These are phyloP conservation scores for Hanleya hanleyi DNA, from an alignment of 2,888 invertebrate species.

Conservation along the genomic window DNA sequence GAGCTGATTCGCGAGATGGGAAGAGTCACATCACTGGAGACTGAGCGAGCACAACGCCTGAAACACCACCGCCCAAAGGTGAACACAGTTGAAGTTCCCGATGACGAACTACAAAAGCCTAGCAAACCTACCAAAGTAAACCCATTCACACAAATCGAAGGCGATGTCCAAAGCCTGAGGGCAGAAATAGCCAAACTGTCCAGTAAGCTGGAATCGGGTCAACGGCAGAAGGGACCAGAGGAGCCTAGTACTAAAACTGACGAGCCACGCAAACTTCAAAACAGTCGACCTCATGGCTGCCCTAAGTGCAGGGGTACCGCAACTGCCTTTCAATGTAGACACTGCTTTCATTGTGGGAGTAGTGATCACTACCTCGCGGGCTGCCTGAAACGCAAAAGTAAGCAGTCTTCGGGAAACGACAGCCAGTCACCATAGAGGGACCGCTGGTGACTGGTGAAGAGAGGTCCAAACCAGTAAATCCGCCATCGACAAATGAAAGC, in stretches of 20 bases:
- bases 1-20: constrained; percentile 9
- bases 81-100: neutral
- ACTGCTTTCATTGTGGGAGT: constrained; percentile 5
- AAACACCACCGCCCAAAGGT: neutral
- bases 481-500: too few species aligned
- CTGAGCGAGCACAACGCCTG: neutral
- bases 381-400: neutral
- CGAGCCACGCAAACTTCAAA: too few species aligned
- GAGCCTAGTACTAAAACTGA: too few species aligned
- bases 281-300: neutral
- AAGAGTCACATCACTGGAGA: constrained; percentile 10
- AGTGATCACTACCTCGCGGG: constrained; percentile 6
- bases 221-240: too few species aligned
- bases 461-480: too few species aligned
- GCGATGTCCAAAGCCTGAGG: neutral
- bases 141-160: neutral
- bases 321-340: neutral
- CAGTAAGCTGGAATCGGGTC: neutral
- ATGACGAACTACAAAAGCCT: neutral
- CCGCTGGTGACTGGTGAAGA: too few species aligned
- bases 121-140: neutral
- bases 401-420: constrained; percentile 1
- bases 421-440: too few species aligned
- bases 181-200: neutral
- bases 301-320: neutral